Evolutionary conservation across 1,140 invertebrate species (phyloP), one percentile per base, ranked within the genome.

Genomic region (Macrobrachium nipponense): DNA sequence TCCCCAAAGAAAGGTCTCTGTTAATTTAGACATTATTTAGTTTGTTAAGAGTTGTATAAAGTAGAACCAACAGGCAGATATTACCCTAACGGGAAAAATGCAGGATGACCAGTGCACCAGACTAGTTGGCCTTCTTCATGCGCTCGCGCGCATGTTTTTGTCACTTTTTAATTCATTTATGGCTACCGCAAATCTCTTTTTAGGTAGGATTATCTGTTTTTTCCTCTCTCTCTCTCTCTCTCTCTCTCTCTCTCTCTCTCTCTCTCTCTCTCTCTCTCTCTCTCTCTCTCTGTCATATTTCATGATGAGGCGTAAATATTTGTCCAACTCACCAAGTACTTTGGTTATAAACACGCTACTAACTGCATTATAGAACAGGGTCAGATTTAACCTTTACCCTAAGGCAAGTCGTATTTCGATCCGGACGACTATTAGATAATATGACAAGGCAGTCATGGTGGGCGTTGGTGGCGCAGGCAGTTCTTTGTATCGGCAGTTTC

Each of bases 221-320:
- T 72, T 72, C n/a, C 10, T 15, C 27, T 23, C 15, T 8, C 68
- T 70, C 68, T 73, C 70, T 73, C 23, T 73, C 70, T 73, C 20
- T 73, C 70, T 73, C 70, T 73, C 70, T 73, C 27, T 73, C 27
- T 73, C 70, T 73, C 70, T 73, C 27, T 73, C 27, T 73, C 70
- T 73, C 23, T 73, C 70, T 73, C 70, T 73, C 27, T 73, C 27
- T 73, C 70, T 73, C 23, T 73, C 70, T 70, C 73, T 76, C 73
- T 76, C 73, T 76, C 73, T 76, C 73, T 76, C 73, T 76, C 73
- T 76, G 27, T 76, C 73, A 14, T 14, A 20, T 12, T 76, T n/a
- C 11, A 12, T 51, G 0, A 36, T 7, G 8, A 11, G 0, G 10
- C 11, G 12, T 70, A 11, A 23, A 11, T 70, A 11, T 70, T 11